phyloP scores from a whole-genome alignment of 2,113 vertebrate species.

The Osmerus eperlanus region DNA sequence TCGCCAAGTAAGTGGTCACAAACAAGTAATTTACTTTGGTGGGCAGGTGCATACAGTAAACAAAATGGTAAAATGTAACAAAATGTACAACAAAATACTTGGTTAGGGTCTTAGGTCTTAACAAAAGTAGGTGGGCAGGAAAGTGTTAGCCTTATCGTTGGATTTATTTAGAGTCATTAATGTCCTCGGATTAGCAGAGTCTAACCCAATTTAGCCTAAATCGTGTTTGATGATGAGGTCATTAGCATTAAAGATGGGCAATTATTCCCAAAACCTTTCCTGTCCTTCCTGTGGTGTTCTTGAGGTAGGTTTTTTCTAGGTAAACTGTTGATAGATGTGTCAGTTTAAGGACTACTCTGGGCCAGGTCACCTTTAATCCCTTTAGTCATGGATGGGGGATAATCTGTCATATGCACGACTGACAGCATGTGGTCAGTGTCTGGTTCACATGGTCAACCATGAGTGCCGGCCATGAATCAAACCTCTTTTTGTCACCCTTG shows the following conservation, averaged over 20 bases:
- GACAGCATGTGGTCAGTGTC: conserved; percentile 5
- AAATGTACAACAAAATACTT: too few relatives aligned
- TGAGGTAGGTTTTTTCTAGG: neutral
- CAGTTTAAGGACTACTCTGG: conserved; percentile 28
- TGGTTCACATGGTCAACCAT: neutral
- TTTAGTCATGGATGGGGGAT: conserved; percentile 17
- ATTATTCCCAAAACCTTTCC: neutral
- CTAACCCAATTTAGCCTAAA: conserved; percentile 10
- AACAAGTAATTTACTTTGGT: too few relatives aligned
- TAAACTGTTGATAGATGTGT: conserved; percentile 18
- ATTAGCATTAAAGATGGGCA: conserved; percentile 17
- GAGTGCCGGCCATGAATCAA: too few relatives aligned
- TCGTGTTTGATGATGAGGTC: conserved; percentile 10
- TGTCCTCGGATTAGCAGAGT: neutral
- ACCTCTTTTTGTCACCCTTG: neutral
- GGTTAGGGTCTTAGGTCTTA: too few relatives aligned
- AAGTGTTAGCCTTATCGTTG: too few relatives aligned
- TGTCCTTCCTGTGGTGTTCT: too few relatives aligned
- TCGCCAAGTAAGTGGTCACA: too few relatives aligned
- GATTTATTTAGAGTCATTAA: too few relatives aligned
- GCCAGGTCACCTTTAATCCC: conserved; percentile 49
- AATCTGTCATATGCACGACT: conserved; percentile 7
- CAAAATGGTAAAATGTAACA: too few relatives aligned
- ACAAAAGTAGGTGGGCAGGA: too few relatives aligned
- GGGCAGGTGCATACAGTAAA: too few relatives aligned